Base-by-base conservation (phyloP, 2,888 invertebrate genomes). In the Listrodromus nycthemerus region DNA sequence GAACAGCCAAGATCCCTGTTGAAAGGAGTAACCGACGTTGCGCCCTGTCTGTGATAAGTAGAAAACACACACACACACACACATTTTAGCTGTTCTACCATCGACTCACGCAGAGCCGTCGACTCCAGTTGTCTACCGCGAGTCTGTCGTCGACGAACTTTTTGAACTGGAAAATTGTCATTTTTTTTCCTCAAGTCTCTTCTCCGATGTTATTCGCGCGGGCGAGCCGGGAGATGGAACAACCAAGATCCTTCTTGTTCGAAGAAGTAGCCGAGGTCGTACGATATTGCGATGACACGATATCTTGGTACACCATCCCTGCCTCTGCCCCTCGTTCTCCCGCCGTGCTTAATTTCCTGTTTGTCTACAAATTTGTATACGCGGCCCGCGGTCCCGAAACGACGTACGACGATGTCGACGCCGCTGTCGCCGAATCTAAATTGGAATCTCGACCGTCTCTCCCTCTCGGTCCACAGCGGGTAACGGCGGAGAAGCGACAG, bases 341-440 rank as follows among this genome's bases (percentile, higher is more conserved):
- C 67, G 66, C 66, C 82, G 61, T 61, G 87, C 89, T 90, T 90
- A 90, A 90, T 90, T 90, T 90, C 90, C 90, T 88, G 89, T 86
- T 86, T 80, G 87, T 86, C 83, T 78, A 85, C 85, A 86, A 88
- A 89, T 89, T 89, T 88, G 89, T 89, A 85, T 89, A 88, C 87
- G 84, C 86, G 85, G 27, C 61, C 85, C 82, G 48, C 48, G 65
- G 45, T 69, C 75, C 50, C 70, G 78, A 79, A 79, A 41, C 81
- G 79, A 84, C 82, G 78, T 82, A 84, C 82, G 84, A 81, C 84
- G 84, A 82, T 84, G 84, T 84, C 84, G 84, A 81, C 82, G 84
- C 85, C 86, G 85, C 79, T 85, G 82, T 65, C 86, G 85, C 79
- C 88, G 87, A 86, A 91, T 91, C 90, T 91, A 90, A 91, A 91